These are phyloP conservation scores for Lophotriccus pileatus DNA, from an alignment of 2,797 vertebrate species.

Conservation along the genomic window DNA sequence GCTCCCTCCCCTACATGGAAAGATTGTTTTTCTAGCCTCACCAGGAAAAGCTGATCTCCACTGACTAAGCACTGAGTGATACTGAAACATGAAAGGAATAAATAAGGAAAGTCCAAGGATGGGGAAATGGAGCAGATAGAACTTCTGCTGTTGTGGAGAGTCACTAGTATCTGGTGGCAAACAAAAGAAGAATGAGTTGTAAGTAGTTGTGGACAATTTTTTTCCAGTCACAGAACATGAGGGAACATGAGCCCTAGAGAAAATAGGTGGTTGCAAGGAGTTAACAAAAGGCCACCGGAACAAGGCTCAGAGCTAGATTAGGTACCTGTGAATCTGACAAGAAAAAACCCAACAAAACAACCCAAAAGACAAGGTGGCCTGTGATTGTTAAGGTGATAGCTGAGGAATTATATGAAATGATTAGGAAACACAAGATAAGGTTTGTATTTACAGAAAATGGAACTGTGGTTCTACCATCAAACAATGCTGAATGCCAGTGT, in stretches of 20 bases:
- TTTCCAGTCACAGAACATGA: background rate
- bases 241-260: background rate
- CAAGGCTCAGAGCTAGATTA: background rate
- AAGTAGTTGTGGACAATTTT: background rate
- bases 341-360: background rate
- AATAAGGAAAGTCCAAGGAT: background rate
- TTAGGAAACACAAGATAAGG: background rate
- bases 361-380: background rate
- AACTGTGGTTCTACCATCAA: background rate
- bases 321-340: background rate
- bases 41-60: background rate
- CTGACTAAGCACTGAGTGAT: background rate
- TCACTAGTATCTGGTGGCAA: background rate
- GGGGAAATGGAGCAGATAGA: background rate
- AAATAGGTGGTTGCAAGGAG: background rate
- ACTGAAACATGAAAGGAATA: background rate
- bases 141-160: background rate
- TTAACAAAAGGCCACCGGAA: background rate
- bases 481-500: background rate
- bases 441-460: background rate
- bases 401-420: background rate
- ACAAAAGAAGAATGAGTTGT: background rate
- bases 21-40: background rate
- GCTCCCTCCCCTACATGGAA: accelerated
- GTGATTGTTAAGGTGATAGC: background rate